Base-by-base conservation (phyloP, 2,113 vertebrate genomes). In the Chunga burmeisteri region DNA sequence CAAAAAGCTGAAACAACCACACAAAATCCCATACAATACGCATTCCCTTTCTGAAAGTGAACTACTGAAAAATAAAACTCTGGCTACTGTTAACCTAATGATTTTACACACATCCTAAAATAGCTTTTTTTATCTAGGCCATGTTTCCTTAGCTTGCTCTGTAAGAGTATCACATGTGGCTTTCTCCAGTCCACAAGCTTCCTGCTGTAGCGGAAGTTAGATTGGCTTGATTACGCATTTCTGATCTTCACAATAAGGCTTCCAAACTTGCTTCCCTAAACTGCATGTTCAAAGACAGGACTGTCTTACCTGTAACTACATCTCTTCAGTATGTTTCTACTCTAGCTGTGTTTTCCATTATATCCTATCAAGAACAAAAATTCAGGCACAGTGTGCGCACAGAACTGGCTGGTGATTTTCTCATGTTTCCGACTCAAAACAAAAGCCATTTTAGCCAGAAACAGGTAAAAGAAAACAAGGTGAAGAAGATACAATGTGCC, bases 51-150 rank as follows among this genome's bases (percentile, higher is more conserved):
- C 36, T 93, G 49, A 55, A 88, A 87, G 29, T n/a, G 42, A 94
- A 63, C 40, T 79, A 75, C 42, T 56, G 78, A 50, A 65, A 95
- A 79, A 90, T 26, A 67, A 47, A 86, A 71, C n/a, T 52, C 58
- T 83, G 50, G 17, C 66, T 93, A 47, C 80, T 66, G 71, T 55
- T 83, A 92, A 81, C n/a, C 47, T 66, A 78, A 78, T 40, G 46
- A 92, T 59, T 67, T 91, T 90, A 59, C 73, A 67, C 18, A 67
- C 16, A 63, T 38, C 80, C 65, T 75, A 96, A 95, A 95, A 78
- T 44, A 96, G 81, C 9, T 46, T 61, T 87, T 94, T 93, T 93
- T n/a, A 89, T 84, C 93, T 96, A 78, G 77, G 83, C n/a, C 36
- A 5, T 18, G n/a, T 79, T 96, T 96, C 89, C 93, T 95, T 67